Percentiles rank a stretch among this genome's conserved stretches.
Conservation (phyloP, 64 coral and sea anemone species). For the Montipora sp. region DNA sequence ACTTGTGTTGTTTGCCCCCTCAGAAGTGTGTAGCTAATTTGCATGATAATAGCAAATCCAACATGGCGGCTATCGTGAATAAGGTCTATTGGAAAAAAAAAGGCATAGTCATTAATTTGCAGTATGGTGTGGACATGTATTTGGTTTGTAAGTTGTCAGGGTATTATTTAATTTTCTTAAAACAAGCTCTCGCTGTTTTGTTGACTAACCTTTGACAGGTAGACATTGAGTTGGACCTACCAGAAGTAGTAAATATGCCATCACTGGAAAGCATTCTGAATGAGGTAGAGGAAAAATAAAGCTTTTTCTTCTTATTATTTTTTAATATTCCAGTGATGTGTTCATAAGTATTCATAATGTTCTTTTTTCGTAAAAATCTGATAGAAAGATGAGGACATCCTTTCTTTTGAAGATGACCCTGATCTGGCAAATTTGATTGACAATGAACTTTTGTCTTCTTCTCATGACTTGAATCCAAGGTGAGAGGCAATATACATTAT, state of each 20-base stretch:
- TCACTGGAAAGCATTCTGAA: slow-evolving; percentile 96
- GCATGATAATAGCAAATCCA: too few species aligned
- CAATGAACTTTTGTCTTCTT: slow-evolving; percentile 57
- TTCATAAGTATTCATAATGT: background rate
- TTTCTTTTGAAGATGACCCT: slow-evolving; percentile 81
- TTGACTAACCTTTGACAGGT: slow-evolving; percentile 18
- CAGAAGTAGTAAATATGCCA: slow-evolving; percentile 90
- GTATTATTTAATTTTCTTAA: background rate
- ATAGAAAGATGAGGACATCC: slow-evolving; percentile 87
- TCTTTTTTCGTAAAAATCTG: background rate
- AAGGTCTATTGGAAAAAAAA: too few species aligned
- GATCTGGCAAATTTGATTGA: slow-evolving; percentile 86
- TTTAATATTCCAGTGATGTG: background rate
- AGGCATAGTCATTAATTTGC: too few species aligned
- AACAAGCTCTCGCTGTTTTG: background rate
- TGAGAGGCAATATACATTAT: background rate
- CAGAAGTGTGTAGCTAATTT: too few species aligned
- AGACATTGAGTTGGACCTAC: slow-evolving; percentile 91
- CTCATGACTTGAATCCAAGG: slow-evolving; percentile 45
- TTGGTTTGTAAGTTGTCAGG: too few species aligned
- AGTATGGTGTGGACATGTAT: too few species aligned
- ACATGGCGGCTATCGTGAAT: too few species aligned
- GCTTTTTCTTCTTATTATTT: background rate
- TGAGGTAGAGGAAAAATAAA: slow-evolving; percentile 54
- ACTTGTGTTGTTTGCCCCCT: too few species aligned